Base-by-base conservation (phyloP, 2,797 vertebrate genomes). In the Clarias pachynema region DNA sequence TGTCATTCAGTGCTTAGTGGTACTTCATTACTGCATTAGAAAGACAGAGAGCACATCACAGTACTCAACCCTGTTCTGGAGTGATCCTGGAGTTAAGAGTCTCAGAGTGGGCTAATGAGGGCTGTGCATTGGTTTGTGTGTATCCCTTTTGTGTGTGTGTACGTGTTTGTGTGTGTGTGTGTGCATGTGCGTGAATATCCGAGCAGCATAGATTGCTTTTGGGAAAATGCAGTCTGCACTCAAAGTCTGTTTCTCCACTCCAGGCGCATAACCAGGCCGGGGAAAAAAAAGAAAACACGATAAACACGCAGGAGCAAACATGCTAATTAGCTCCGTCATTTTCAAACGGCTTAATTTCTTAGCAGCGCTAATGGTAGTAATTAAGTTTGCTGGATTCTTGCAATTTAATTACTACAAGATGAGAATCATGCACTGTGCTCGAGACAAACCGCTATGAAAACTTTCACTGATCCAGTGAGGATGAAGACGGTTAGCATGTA, bases 281-380 rank as follows among this genome's bases (percentile, higher is more conserved):
- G 34, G 29, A 49, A 44, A 44, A 10, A 10, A 44, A 49, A 49
- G 44, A 94, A 94, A 93, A 34, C 78, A 90, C 89, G 93, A 93
- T 92, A 93, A 93, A 93, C 88, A 91, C 56, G 77, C 63, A 60
- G 87, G 91, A 92, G 91, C 93, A 90, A 92, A 90, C 92, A 93
- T 92, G 83, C 87, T 94, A 94, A 96, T 95, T 95, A 95, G 92
- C 92, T 88, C 92, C 86, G 91, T 90, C 89, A 88, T 92, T 94
- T 93, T 90, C 87, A 91, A 92, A 79, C 72, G 87, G 89, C 88
- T 89, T 91, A 89, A 93, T 94, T 94, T 92, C 89, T 92, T 91
- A 92, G 90, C 94, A 93, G 95, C 95, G 93, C 93, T 95, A 95
- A 95, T 95, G 92, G 93, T 90, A 90, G 93, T 94, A 94, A 95